These are phyloP conservation scores for Equus przewalskii DNA, from an alignment of 2,113 vertebrate genomes.

Conservation along the genomic window DNA sequence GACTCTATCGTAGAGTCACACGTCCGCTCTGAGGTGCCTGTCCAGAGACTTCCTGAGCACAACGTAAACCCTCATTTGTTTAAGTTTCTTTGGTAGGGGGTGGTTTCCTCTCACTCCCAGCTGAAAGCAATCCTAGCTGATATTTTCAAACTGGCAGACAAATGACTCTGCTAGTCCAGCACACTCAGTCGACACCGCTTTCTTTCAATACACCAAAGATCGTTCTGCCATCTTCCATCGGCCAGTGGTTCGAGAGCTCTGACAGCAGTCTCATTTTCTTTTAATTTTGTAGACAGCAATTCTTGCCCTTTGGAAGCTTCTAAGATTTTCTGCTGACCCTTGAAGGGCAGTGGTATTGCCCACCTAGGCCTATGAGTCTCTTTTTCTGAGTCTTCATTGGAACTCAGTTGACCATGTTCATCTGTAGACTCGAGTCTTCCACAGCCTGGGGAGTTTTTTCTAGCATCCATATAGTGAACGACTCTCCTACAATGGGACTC, in stretches of 20 bases:
- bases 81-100: neutral
- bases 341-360: neutral
- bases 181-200: too few relatives aligned
- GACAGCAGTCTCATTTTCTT: neutral
- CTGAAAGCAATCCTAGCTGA: too few relatives aligned
- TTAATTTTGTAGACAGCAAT: too few relatives aligned
- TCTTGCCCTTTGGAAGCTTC: neutral
- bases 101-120: too few relatives aligned
- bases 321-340: neutral
- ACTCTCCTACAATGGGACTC: accelerated
- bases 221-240: neutral
- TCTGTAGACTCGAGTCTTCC: neutral
- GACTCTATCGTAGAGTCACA: accelerated
- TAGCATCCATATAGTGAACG: accelerated
- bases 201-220: neutral
- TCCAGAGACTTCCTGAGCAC: too few relatives aligned
- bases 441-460: neutral
- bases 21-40: neutral
- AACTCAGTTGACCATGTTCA: accelerated
- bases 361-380: accelerated
- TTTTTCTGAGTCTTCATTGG: neutral
- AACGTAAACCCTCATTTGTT: too few relatives aligned
- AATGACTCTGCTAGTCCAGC: too few relatives aligned
- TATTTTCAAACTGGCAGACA: neutral
- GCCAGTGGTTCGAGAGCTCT: neutral